Evolutionary conservation across 2,797 vertebrate species (phyloP).

Genomic region (Schizopygopsis malacanthus): DNA sequence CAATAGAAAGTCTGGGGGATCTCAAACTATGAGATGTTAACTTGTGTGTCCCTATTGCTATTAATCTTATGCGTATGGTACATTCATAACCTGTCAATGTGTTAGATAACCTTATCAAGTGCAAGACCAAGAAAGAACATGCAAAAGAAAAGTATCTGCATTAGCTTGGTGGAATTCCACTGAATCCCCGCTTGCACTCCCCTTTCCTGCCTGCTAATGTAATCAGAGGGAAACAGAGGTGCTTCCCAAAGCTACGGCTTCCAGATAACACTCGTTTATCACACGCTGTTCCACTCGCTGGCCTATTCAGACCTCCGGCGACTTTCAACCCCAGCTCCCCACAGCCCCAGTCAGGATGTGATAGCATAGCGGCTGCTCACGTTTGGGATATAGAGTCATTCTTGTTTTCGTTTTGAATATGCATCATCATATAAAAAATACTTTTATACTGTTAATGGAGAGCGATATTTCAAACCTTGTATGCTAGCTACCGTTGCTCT

Average conservation of each 20-base stretch:
- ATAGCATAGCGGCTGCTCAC: conserved; percentile 20
- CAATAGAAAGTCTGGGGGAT: neutral
- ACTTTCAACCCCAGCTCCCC: conserved; percentile 53
- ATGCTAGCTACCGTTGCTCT: neutral
- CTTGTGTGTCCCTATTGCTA: neutral
- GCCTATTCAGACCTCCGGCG: conserved; percentile 62
- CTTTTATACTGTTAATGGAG: neutral
- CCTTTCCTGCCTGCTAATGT: conserved; percentile 81
- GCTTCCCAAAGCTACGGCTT: conserved; percentile 76
- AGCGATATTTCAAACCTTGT: neutral
- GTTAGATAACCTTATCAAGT: conserved; percentile 68
- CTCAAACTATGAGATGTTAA: neutral
- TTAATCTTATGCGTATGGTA: neutral
- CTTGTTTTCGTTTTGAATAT: conserved; percentile 9
- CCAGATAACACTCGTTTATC: conserved; percentile 83
- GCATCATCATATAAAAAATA: neutral
- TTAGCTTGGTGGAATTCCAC: conserved; percentile 73
- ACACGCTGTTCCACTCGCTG: conserved; percentile 70
- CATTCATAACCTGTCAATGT: conserved; percentile 12
- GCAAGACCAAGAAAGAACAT: conserved; percentile 28
- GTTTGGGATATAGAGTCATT: conserved; percentile 14
- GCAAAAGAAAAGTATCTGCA: conserved; percentile 63
- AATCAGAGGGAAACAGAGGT: conserved; percentile 79
- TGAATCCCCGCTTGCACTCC: conserved; percentile 70
- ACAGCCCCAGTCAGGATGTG: conserved; percentile 51